Conservation (phyloP, 2,113 vertebrate genomes). For the Coreoperca whiteheadi region DNA sequence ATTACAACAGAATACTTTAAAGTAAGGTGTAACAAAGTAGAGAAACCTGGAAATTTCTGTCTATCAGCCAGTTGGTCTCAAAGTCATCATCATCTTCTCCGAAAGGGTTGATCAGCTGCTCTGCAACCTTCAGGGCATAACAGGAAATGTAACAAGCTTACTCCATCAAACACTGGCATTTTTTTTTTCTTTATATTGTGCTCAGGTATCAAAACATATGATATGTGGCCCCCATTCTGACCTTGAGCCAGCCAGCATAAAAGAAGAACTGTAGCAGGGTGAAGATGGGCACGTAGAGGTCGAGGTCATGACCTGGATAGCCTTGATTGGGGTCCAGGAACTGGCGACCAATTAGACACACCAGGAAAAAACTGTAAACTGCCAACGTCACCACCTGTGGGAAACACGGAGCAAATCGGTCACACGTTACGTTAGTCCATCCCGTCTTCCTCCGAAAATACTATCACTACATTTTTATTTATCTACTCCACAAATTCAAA, state of each 20-base stretch:
- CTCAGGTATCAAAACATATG: background rate
- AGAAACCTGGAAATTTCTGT: conserved; percentile 92
- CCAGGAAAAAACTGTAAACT: conserved; percentile 94
- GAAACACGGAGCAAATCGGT: background rate
- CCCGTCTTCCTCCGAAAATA: background rate
- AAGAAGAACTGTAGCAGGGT: conserved; percentile 97
- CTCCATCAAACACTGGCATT: background rate
- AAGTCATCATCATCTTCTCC: conserved; percentile 96
- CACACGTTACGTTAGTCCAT: background rate
- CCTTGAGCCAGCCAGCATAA: conserved; percentile 96
- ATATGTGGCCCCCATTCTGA: conserved; percentile 52
- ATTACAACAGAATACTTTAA: background rate
- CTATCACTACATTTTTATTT: background rate
- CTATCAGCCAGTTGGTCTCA: conserved; percentile 93
- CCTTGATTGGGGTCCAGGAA: conserved; percentile 92
- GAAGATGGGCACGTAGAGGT: conserved; percentile 93
- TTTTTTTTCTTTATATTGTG: background rate
- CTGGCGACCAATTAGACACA: conserved; percentile 94
- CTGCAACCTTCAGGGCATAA: conserved; percentile 86
- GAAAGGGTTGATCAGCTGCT: conserved; percentile 94
- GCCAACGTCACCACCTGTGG: conserved; percentile 93
- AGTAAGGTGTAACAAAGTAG: background rate
- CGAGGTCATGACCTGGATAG: conserved; percentile 90
- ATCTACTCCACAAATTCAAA: background rate
- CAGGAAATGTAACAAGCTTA: background rate